A percentile compares a stretch with the other conserved stretches of the same genome.
Conservation (phyloP, 2,888 invertebrate species). For the Crepidodera aurea region DNA sequence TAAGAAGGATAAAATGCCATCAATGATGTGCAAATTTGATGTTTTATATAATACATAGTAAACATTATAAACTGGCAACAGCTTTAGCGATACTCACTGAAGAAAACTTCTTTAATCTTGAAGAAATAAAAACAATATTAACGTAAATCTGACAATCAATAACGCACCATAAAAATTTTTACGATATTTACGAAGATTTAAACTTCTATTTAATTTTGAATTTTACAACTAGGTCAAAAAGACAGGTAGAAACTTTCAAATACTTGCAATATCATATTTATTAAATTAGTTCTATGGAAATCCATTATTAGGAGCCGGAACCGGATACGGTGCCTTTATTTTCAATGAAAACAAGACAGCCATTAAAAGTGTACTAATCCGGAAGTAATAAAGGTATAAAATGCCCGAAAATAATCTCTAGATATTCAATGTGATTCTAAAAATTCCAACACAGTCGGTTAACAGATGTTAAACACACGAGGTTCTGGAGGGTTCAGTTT, state of each 20-base stretch:
- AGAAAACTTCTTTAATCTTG: too few relatives aligned
- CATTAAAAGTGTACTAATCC: conserved; percentile 40
- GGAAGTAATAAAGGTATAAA: conserved; percentile 46
- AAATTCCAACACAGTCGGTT: conserved; percentile 17
- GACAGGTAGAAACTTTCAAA: not conserved
- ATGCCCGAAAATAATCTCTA: conserved; percentile 31
- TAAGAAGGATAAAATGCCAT: too few relatives aligned
- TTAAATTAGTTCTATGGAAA: not conserved
- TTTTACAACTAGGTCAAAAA: too few relatives aligned
- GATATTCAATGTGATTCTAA: conserved; percentile 14
- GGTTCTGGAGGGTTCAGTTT: conserved; percentile 1
- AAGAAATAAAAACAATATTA: too few relatives aligned
- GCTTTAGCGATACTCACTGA: too few relatives aligned
- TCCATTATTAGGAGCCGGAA: conserved; percentile 23
- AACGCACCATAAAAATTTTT: too few relatives aligned
- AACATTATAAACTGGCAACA: too few relatives aligned
- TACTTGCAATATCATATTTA: not conserved
- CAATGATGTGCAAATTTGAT: too few relatives aligned
- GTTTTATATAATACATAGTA: too few relatives aligned
- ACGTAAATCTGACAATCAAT: too few relatives aligned
- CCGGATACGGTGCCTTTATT: conserved; percentile 29
- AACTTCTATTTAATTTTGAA: too few relatives aligned
- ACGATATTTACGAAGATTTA: too few relatives aligned
- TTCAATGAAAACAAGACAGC: conserved; percentile 30
- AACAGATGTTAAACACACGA: conserved; percentile 20